phyloP scores from a whole-genome alignment of 2,113 vertebrate species.

The Empidonax traillii region DNA sequence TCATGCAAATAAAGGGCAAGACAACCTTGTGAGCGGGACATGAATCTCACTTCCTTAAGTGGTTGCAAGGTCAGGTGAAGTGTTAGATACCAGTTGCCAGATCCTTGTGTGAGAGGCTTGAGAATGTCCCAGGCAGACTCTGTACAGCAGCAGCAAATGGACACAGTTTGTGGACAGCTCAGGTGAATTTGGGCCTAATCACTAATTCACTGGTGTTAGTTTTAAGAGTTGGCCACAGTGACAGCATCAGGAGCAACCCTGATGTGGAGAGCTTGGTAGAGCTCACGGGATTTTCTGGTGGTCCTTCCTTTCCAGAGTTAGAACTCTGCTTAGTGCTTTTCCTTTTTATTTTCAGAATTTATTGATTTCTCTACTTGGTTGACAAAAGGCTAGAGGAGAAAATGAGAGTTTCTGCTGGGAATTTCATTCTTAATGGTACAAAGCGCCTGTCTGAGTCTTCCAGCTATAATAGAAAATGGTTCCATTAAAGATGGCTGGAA shows the following conservation, averaged over 20 bases:
- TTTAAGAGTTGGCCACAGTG: neutral
- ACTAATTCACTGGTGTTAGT: neutral
- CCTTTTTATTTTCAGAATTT: neutral
- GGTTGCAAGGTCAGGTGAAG: neutral
- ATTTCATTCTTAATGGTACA: neutral
- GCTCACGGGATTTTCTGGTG: neutral
- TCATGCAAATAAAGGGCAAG: neutral
- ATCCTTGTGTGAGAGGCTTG: neutral
- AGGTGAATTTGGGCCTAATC: neutral
- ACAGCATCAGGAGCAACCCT: neutral
- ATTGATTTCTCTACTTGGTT: constrained; percentile 14
- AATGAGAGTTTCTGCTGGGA: neutral
- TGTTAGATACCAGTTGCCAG: neutral
- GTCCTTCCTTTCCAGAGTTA: neutral
- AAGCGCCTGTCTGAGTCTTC: neutral
- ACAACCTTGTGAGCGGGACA: neutral
- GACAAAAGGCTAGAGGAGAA: neutral
- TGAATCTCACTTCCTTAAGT: neutral
- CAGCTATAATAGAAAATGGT: neutral
- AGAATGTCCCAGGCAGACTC: neutral
- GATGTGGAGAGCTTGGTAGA: neutral
- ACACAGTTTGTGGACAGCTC: neutral
- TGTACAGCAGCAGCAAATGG: neutral
- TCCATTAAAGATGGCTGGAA: neutral
- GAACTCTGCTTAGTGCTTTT: neutral